Evolutionary conservation across 2,888 invertebrate genomes (phyloP), one percentile per base, ranked within the genome.

Genomic region (Koerneria pararmatus): DNA sequence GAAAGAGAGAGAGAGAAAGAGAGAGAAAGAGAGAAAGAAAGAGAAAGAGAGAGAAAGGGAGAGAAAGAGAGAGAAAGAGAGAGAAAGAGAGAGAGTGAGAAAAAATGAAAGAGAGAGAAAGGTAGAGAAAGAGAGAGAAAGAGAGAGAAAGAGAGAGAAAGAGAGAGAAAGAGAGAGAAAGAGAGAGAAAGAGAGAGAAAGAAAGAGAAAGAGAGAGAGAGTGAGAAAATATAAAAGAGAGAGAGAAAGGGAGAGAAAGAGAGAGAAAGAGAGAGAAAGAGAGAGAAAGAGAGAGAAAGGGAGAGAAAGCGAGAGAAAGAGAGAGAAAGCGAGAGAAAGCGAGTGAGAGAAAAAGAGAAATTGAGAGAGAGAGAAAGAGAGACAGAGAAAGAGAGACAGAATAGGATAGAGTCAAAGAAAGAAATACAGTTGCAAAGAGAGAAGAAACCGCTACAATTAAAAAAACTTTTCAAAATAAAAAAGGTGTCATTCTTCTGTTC

Each of bases 1-100:
- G 24, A 29, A 27, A 37, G 61, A 24, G 5, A 51, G 49, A 1
- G 11, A 37, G 53, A 6, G 31, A 56, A 56, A 15, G 51, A 34
- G 31, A 15, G 51, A 34, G 31, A 48, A 19, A 48, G 60, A 60
- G 48, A 22, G 48, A 48, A 49, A 57, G 59, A 6, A 58, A 58
- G n/a, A n/a, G n/a, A n/a, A n/a, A n/a, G n/a, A n/a, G n/a, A n/a
- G n/a, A n/a, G n/a, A n/a, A n/a, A n/a, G n/a, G n/a, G n/a, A n/a
- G n/a, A n/a, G n/a, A n/a, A n/a, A n/a, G n/a, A n/a, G n/a, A n/a
- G n/a, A n/a, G n/a, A n/a, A n/a, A 15, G 46, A 41, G 11, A n/a
- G 46, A 41, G n/a, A 41, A 11, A 41, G 46, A 41, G 41, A 27
- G 15, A 34, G 37, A 29, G 19, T 27, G 59, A 41, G 34, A 31